These are phyloP conservation scores for Troides helena DNA, from an alignment of 2,888 invertebrate genomes.

Conservation along the genomic window DNA sequence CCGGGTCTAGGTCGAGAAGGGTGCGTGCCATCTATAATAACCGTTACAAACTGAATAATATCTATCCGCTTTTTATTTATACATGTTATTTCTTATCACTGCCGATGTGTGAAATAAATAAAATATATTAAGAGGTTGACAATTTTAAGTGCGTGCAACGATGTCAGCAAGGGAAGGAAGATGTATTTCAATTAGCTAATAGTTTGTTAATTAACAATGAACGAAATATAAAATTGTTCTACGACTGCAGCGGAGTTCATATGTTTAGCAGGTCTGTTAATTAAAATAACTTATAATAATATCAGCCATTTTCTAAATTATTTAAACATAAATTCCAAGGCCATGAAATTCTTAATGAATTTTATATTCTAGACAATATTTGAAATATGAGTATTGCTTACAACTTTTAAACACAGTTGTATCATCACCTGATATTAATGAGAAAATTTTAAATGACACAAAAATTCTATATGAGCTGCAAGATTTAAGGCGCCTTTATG, in stretches of 20 bases:
- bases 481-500: conserved; percentile 45
- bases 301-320: not conserved
- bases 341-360: not conserved
- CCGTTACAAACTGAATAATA: no score
- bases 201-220: conserved; percentile 53
- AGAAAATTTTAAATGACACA: conserved; percentile 33
- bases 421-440: conserved; percentile 34
- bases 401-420: conserved; percentile 56
- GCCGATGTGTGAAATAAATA: not conserved
- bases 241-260: conserved; percentile 52
- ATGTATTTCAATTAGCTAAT: conserved; percentile 54
- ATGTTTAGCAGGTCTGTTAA: conserved; percentile 57
- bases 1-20: no score
- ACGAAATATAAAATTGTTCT: conserved; percentile 53
- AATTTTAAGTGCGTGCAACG: conserved; percentile 56
- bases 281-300: not conserved
- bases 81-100: no score
- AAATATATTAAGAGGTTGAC: not conserved
- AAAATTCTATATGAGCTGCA: conserved; percentile 42
- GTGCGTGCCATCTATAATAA: no score
- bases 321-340: not conserved
- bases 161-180: conserved; percentile 48
- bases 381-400: conserved; percentile 51
- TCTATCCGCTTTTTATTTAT: not conserved
- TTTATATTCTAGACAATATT: conserved; percentile 43